These are phyloP conservation scores for Ibidorhyncha struthersii DNA, from an alignment of 2,113 vertebrate genomes.

Conservation along the genomic window DNA sequence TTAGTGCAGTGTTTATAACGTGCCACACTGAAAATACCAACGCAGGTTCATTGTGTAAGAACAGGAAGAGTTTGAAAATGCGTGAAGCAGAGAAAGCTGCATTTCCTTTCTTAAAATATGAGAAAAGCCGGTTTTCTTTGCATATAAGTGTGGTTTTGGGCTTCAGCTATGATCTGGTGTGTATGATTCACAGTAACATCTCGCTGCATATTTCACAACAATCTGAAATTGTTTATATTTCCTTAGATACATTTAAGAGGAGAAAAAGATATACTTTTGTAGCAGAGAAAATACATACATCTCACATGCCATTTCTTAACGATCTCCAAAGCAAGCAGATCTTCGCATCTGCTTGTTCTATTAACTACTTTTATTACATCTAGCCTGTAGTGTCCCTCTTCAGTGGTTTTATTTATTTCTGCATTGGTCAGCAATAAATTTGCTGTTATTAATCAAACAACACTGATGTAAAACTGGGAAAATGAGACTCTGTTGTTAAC, in stretches of 20 bases:
- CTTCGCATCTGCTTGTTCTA: not conserved
- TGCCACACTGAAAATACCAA: not conserved
- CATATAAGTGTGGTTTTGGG: not conserved
- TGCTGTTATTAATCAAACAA: not conserved
- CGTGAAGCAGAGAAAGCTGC: not conserved
- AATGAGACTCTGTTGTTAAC: not conserved
- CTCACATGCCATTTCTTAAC: not conserved
- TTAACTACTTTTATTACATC: not conserved
- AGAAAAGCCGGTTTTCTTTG: conserved; percentile 1
- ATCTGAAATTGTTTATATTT: not conserved
- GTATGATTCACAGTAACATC: not conserved
- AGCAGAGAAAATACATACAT: not conserved
- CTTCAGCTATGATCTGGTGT: not conserved
- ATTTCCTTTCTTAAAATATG: not conserved
- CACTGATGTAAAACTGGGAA: not conserved
- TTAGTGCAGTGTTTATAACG: not conserved
- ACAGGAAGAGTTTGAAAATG: not conserved
- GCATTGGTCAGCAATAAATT: not conserved
- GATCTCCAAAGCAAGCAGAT: not conserved
- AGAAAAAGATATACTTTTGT: not conserved
- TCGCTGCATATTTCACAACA: not conserved
- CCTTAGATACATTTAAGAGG: not conserved
- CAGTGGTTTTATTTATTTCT: not conserved
- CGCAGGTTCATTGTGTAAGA: not conserved
- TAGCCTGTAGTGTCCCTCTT: not conserved